phyloP scores from a whole-genome alignment of 2,888 invertebrate genomes.

The Dione juno region DNA sequence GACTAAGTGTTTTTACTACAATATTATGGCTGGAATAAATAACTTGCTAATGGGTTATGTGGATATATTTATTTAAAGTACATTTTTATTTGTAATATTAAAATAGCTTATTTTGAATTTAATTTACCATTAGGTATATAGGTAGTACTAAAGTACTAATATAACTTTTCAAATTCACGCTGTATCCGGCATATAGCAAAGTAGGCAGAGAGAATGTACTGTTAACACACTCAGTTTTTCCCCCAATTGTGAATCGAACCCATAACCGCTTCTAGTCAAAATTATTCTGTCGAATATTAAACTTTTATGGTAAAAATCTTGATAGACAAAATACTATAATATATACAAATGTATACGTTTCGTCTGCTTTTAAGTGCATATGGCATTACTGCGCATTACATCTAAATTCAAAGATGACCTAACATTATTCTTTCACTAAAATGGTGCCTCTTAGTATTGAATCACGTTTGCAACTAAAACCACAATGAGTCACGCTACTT shows the following conservation, averaged over 20 bases:
- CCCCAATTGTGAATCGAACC: no score
- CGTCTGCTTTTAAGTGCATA: slow-evolving; percentile 5
- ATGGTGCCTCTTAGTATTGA: slow-evolving; percentile 45
- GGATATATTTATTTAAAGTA: slow-evolving; percentile 6
- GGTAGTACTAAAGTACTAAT: no score
- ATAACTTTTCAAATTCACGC: no score
- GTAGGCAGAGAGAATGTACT: no score
- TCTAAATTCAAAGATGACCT: slow-evolving; percentile 48
- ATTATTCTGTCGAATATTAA: no score
- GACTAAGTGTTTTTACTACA: slow-evolving; percentile 1
- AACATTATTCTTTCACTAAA: slow-evolving; percentile 49
- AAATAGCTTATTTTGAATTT: no score
- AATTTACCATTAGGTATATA: no score
- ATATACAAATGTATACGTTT: background rate
- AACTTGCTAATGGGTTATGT: slow-evolving; percentile 1
- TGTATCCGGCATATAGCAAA: no score
- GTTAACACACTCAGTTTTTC: no score
- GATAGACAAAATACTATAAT: no score
- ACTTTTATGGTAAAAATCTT: no score
- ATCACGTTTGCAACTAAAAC: slow-evolving; percentile 43
- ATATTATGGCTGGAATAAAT: background rate
- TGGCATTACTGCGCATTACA: slow-evolving; percentile 33
- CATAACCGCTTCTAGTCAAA: no score
- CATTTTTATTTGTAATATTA: background rate
- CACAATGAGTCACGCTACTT: slow-evolving; percentile 42